These are phyloP conservation scores for Pollenia angustigena DNA, from an alignment of 2,888 invertebrate species.

Conservation along the genomic window DNA sequence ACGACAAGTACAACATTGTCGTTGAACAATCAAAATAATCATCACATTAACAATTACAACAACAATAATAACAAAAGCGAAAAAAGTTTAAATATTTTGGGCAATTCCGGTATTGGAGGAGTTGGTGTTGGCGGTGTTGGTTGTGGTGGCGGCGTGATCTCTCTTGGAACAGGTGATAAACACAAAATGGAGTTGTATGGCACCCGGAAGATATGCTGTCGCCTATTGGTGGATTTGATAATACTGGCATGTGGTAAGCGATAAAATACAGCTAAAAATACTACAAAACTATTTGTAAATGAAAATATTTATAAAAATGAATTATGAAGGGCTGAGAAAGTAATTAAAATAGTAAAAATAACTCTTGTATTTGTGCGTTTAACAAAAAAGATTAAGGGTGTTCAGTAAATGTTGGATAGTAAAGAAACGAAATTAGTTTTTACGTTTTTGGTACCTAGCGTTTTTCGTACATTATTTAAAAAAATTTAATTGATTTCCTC, in stretches of 20 bases:
- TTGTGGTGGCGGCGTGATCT: conserved; percentile 6
- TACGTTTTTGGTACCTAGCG: too few species aligned
- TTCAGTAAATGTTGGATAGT: not conserved
- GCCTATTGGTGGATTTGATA: conserved; percentile 77
- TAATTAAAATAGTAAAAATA: not conserved
- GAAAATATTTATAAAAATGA: not conserved
- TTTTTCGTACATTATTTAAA: too few species aligned
- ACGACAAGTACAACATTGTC: conserved; percentile 71
- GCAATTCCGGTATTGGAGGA: conserved; percentile 58
- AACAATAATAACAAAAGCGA: conserved; percentile 80
- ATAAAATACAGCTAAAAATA: conserved; percentile 13
- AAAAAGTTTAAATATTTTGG: conserved; percentile 78
- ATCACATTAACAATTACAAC: conserved; percentile 75
- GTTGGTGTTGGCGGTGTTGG: not conserved
- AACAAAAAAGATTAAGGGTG: not conserved
- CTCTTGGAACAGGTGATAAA: conserved; percentile 44
- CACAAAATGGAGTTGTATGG: conserved; percentile 75
- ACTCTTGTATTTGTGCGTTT: not conserved
- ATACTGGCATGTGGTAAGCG: conserved; percentile 80
- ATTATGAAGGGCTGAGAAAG: conserved; percentile 2
- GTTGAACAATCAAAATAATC: conserved; percentile 60
- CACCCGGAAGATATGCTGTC: conserved; percentile 77
- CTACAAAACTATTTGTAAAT: not conserved
- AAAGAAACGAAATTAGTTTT: too few species aligned
- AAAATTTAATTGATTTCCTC: too few species aligned